phyloP scores from a whole-genome alignment of 2,113 vertebrate species.

The Sigmodon hispidus region DNA sequence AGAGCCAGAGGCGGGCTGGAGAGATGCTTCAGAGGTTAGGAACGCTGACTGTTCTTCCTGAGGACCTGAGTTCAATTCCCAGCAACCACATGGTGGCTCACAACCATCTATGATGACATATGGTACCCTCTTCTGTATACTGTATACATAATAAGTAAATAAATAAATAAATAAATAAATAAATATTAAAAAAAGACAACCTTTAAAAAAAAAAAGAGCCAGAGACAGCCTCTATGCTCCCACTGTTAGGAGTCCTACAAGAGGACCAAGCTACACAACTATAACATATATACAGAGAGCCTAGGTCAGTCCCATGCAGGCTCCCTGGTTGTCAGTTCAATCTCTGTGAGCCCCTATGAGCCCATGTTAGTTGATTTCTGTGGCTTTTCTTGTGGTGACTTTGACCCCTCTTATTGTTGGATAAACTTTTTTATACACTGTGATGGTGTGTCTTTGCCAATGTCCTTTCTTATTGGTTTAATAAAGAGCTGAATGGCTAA shows the following conservation, averaged over 20 bases:
- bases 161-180: too few relatives aligned
- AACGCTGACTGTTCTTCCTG: too few relatives aligned
- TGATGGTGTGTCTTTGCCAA: background rate
- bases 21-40: too few relatives aligned
- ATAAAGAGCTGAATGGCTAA: background rate
- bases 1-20: background rate
- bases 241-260: background rate
- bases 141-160: too few relatives aligned
- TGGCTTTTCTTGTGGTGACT: background rate
- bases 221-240: background rate
- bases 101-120: too few relatives aligned
- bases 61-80: too few relatives aligned
- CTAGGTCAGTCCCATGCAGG: background rate
- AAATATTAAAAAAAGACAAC: too few relatives aligned
- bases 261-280: background rate
- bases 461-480: background rate
- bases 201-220: too few relatives aligned
- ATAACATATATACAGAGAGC: background rate
- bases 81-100: too few relatives aligned
- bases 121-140: too few relatives aligned
- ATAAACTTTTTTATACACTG: background rate
- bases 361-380: background rate
- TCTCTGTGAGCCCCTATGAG: background rate
- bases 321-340: background rate
- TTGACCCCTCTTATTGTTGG: background rate